phyloP scores from a whole-genome alignment of 2,113 vertebrate genomes.

The Glaucidium brasilianum region DNA sequence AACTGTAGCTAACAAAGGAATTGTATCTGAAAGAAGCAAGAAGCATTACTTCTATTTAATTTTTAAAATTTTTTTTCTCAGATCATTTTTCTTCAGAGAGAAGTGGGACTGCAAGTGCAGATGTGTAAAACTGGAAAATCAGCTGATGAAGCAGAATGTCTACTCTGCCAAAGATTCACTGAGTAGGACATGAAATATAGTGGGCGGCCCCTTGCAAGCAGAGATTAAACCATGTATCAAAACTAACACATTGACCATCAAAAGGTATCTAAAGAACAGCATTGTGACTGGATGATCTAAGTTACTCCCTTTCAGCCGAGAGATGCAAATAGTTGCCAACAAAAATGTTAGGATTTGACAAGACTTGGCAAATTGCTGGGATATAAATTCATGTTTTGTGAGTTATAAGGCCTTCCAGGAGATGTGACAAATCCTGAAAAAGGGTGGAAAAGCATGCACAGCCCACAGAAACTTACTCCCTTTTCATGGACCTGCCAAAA shows the following conservation, averaged over 20 bases:
- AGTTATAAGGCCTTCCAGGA: slow-evolving; percentile 67
- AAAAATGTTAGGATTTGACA: slow-evolving; percentile 69
- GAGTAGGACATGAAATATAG: not conserved
- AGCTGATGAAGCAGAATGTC: slow-evolving; percentile 14
- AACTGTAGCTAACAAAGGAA: not conserved
- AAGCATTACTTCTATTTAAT: not conserved
- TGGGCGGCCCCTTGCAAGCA: not conserved
- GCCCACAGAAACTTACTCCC: slow-evolving; percentile 54
- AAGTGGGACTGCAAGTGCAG: not conserved
- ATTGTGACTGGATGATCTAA: slow-evolving; percentile 31
- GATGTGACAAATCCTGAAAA: slow-evolving; percentile 64
- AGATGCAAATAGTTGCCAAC: slow-evolving; percentile 53
- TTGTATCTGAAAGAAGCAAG: not conserved
- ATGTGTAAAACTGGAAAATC: slow-evolving; percentile 15
- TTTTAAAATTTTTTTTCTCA: not conserved
- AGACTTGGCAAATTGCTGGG: slow-evolving; percentile 64
- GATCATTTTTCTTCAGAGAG: not conserved
- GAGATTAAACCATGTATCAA: slow-evolving; percentile 44
- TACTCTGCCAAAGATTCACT: slow-evolving; percentile 3
- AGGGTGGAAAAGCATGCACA: slow-evolving; percentile 57
- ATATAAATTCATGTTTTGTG: slow-evolving; percentile 66
- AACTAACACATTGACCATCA: not conserved
- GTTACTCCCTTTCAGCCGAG: slow-evolving; percentile 55
- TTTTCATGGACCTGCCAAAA: slow-evolving; percentile 52
- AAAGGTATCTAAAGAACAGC: not conserved